phyloP scores from a whole-genome alignment of 2,797 vertebrate genomes.

The Hypotaenidia philippensis region DNA sequence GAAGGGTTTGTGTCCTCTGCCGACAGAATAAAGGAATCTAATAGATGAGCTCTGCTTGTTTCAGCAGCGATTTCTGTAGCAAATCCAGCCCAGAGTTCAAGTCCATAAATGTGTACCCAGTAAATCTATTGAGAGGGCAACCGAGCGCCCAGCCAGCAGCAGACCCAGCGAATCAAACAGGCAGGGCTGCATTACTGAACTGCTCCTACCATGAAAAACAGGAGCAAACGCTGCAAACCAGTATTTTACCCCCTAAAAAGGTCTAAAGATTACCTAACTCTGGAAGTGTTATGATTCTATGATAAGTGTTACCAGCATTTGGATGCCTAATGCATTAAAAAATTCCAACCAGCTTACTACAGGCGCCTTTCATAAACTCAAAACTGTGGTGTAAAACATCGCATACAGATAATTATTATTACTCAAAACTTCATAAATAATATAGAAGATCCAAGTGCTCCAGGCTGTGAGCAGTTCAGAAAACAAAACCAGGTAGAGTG shows the following conservation, averaged over 20 bases:
- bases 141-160: background rate
- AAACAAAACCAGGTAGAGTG: background rate
- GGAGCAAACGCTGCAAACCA: background rate
- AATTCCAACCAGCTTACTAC: background rate
- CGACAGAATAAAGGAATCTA: background rate
- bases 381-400: background rate
- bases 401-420: background rate
- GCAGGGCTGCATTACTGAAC: background rate
- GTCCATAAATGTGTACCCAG: background rate
- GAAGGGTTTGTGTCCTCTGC: background rate
- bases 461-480: background rate
- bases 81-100: background rate
- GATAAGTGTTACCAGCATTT: background rate
- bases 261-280: too few species aligned
- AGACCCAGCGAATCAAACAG: background rate
- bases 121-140: background rate
- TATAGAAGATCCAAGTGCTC: accelerated
- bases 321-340: accelerated
- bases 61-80: background rate
- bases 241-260: background rate
- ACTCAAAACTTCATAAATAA: background rate
- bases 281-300: accelerated
- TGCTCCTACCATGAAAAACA: background rate
- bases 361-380: background rate
- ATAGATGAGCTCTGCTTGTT: background rate